Evolutionary conservation across 2,888 invertebrate species (phyloP).

Genomic region (Athetis lepigone): DNA sequence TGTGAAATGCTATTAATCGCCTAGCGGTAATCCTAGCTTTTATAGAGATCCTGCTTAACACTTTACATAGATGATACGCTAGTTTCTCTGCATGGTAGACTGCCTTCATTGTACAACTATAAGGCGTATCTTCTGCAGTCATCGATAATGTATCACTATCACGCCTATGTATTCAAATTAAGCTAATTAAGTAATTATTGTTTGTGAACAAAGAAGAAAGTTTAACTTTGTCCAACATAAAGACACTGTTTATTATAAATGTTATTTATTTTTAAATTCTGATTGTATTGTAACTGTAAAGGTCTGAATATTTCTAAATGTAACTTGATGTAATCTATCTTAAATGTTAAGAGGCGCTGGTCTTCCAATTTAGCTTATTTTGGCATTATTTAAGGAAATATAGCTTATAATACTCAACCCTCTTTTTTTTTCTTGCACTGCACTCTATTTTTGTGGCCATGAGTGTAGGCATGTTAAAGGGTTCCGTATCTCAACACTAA

Average conservation of each 20-base stretch:
- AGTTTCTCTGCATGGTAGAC: conserved; percentile 26
- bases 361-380: conserved; percentile 47
- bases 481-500: too few species aligned
- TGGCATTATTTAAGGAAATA: conserved; percentile 13
- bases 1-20: too few species aligned
- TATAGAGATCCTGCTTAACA: conserved; percentile 12
- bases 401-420: conserved; percentile 27
- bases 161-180: conserved; percentile 27
- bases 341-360: conserved; percentile 21
- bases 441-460: not conserved
- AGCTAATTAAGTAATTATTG: conserved; percentile 5
- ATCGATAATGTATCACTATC: conserved; percentile 9
- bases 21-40: not conserved
- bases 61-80: conserved; percentile 6
- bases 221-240: conserved; percentile 31
- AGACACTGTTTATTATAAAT: conserved; percentile 18
- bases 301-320: conserved; percentile 46
- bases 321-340: conserved; percentile 31
- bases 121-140: conserved; percentile 40
- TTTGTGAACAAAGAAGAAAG: conserved; percentile 27
- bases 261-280: conserved; percentile 34
- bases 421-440: not conserved
- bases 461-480: conserved; percentile 1
- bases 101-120: conserved; percentile 13
- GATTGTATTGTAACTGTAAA: conserved; percentile 41